These are phyloP conservation scores for Ichneumoninae sp. DNA, from an alignment of 2,888 invertebrate species.

Conservation along the genomic window DNA sequence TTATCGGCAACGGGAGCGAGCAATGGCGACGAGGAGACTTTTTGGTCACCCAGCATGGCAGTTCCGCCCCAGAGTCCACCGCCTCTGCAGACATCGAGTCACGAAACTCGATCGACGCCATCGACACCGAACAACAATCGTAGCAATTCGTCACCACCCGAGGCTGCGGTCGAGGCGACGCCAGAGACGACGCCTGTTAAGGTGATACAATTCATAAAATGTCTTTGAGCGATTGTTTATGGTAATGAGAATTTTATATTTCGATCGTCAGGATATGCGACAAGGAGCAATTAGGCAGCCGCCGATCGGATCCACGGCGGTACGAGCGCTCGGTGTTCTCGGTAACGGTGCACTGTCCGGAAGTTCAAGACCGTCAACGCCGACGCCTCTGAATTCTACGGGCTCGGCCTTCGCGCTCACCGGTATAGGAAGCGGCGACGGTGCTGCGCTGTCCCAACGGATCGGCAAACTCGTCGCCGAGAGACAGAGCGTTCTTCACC, in stretches of 20 bases:
- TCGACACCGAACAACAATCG: constrained; percentile 80
- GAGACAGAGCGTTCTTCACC: constrained; percentile 71
- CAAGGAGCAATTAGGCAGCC: constrained; percentile 82
- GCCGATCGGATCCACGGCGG: constrained; percentile 88
- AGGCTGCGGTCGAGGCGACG: constrained; percentile 95
- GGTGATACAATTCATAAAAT: constrained; percentile 80
- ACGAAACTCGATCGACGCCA: constrained; percentile 83
- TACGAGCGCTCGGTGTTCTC: constrained; percentile 87
- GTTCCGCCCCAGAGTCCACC: constrained; percentile 81
- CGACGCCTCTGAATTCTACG: constrained; percentile 84
- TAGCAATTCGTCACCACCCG: constrained; percentile 90
- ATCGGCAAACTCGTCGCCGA: constrained; percentile 77
- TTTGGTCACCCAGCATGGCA: constrained; percentile 83
- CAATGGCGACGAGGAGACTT: constrained; percentile 79
- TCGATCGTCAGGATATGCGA: constrained; percentile 80
- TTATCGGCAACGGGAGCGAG: constrained; percentile 70
- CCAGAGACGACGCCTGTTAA: constrained; percentile 95
- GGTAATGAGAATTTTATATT: neutral
- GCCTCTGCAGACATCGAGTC: constrained; percentile 74
- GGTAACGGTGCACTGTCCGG: constrained; percentile 81
- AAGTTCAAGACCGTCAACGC: constrained; percentile 89
- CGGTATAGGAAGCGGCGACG: constrained; percentile 62
- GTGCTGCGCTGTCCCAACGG: constrained; percentile 71
- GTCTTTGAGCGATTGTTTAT: neutral
- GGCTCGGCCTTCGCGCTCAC: constrained; percentile 63